Evolutionary conservation across 1,140 invertebrate species (phyloP), one percentile per base, ranked within the genome.

Genomic region (Penaeus vannamei): DNA sequence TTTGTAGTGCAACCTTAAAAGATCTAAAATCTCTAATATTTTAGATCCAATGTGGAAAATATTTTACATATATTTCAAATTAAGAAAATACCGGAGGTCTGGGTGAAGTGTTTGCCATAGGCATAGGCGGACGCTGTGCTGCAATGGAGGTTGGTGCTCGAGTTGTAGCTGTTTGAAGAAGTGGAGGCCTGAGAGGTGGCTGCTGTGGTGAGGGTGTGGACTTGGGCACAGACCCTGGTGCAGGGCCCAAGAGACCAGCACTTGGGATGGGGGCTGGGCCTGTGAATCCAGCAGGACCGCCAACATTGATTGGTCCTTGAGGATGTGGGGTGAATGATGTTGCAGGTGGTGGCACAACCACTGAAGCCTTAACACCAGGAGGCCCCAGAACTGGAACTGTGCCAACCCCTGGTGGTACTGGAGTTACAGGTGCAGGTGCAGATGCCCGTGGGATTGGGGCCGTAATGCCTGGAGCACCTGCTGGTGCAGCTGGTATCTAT

Each of bases 331-430:
- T 29, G 60, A 90, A 87, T 32, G 85, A 53, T 22, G 60, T 29
- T 19, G 89, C 81, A 23, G 85, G 77, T 12, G 85, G 85, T 36
- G 88, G 88, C 42, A 90, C 88, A 23, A 90, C 88, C 17, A 90
- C 88, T 36, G 88, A 90, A 46, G 84, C 84, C 60, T 86, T 90
- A 12, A 90, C 84, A n/a, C 88, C 88, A 60, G 88, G 84, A 29
- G 88, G 88, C 23, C 88, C 88, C 7, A 86, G 36, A 62, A 90
- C 84, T 69, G 83, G 88, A 22, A 90, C 88, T 53, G 83, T 82
- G 3, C 88, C 88, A 14, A 86, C 88, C 85, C 62, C 69, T 1
- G 42, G 81, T 42, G 87, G 81, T 29, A 59, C 66, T 60, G 79
- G 32, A 10, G 59, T 22, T 19, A 69, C 84, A 66, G 85, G 2